phyloP scores from a whole-genome alignment of 2,888 invertebrate species.

The Boloria selene region DNA sequence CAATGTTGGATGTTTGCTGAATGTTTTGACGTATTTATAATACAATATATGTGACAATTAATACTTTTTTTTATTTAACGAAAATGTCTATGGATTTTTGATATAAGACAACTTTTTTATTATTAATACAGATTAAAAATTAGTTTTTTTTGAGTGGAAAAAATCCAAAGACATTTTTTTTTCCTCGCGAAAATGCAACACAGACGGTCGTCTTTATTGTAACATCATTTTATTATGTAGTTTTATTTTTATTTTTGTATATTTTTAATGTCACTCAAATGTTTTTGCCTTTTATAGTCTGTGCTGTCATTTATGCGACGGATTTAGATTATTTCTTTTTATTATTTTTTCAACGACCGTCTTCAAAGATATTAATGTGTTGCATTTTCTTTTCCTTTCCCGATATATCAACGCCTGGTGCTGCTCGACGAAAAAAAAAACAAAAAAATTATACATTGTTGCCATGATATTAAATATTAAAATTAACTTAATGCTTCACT shows the following conservation, averaged over 20 bases:
- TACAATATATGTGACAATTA: conserved; percentile 61
- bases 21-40: conserved; percentile 68
- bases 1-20: conserved; percentile 57
- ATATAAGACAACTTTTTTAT: conserved; percentile 15
- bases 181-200: conserved; percentile 79
- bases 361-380: conserved; percentile 66
- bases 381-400: conserved; percentile 82
- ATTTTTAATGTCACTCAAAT: conserved; percentile 32
- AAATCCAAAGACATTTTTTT: conserved; percentile 30
- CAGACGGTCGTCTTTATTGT: conserved; percentile 67
- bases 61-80: conserved; percentile 42
- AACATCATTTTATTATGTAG: conserved; percentile 38
- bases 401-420: conserved; percentile 56
- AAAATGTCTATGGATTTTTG: conserved; percentile 46
- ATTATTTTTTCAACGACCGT: conserved; percentile 60
- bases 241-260: conserved; percentile 37
- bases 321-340: conserved; percentile 45
- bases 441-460: neutral
- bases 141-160: neutral
- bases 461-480: conserved; percentile 11
- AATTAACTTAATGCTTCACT: neutral
- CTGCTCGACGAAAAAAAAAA: conserved; percentile 35
- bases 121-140: conserved; percentile 42
- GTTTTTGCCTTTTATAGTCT: conserved; percentile 63
- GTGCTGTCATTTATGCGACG: conserved; percentile 80